These are phyloP conservation scores for Trichogramma dendrolimi DNA, from an alignment of 2,888 invertebrate genomes.

Conservation along the genomic window DNA sequence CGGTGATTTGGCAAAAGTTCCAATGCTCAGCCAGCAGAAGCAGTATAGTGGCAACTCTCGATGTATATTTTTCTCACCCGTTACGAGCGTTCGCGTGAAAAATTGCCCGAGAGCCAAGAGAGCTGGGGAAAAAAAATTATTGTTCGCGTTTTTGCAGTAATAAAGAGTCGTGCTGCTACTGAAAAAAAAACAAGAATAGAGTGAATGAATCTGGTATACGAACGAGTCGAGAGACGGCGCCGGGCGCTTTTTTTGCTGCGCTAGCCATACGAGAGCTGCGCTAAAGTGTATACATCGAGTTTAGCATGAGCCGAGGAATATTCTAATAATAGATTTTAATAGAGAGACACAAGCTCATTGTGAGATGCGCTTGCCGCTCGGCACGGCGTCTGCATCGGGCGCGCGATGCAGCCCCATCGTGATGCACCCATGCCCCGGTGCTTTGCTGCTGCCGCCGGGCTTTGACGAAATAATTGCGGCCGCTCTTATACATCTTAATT, in stretches of 20 bases:
- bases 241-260: slow-evolving; percentile 1
- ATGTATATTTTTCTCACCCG: not conserved
- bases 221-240: slow-evolving; percentile 1
- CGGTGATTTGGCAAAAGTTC: not conserved
- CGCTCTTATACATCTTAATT: slow-evolving; percentile 14
- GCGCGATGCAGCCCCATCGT: not conserved
- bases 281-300: not conserved
- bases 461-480: slow-evolving; percentile 21
- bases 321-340: slow-evolving; percentile 52
- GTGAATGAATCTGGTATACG: slow-evolving; percentile 5
- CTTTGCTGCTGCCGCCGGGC: too few species aligned
- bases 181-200: not conserved
- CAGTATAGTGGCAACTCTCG: too few species aligned
- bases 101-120: not conserved
- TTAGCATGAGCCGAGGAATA: slow-evolving; percentile 9
- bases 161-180: not conserved
- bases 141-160: not conserved
- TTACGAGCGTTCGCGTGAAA: not conserved
- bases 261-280: slow-evolving; percentile 38
- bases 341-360: slow-evolving; percentile 50
- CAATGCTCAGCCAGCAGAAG: not conserved
- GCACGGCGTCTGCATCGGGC: slow-evolving; percentile 1
- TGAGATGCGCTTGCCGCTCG: slow-evolving; percentile 36
- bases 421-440: too few species aligned
- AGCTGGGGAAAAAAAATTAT: not conserved